Evolutionary conservation across 1,140 invertebrate species (phyloP).

Genomic region (Papilio helenus): DNA sequence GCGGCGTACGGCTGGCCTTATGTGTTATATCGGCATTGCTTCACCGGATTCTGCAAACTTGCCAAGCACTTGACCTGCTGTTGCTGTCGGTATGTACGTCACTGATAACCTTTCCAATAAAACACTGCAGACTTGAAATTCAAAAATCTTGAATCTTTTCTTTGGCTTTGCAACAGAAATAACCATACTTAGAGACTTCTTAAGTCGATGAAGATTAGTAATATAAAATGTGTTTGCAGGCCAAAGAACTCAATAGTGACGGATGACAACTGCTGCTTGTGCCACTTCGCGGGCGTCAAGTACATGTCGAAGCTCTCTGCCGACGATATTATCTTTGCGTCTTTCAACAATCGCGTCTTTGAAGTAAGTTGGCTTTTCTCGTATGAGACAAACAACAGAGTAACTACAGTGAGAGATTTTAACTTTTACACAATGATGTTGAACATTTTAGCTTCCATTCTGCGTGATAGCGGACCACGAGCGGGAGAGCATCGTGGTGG

Average conservation of each 20-base stretch:
- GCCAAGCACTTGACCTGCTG: slow-evolving; percentile 88
- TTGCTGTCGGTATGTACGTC: slow-evolving; percentile 86
- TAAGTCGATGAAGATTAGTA: background rate
- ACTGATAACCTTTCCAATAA: background rate
- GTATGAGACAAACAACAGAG: no score
- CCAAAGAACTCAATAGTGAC: slow-evolving; percentile 87
- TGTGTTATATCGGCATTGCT: slow-evolving; percentile 89
- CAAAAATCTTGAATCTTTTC: background rate
- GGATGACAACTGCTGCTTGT: slow-evolving; percentile 95
- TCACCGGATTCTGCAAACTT: slow-evolving; percentile 89
- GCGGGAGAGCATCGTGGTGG: slow-evolving; percentile 91
- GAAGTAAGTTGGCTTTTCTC: slow-evolving; percentile 83
- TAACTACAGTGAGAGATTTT: no score
- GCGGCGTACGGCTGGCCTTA: slow-evolving; percentile 96
- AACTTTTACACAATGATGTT: no score
- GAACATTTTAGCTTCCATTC: slow-evolving; percentile 89
- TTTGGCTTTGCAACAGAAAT: background rate
- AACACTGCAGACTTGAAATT: background rate
- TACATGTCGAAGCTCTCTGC: slow-evolving; percentile 88
- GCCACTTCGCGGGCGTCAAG: slow-evolving; percentile 92
- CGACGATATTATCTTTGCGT: slow-evolving; percentile 93
- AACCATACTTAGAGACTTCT: background rate
- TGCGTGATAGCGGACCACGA: slow-evolving; percentile 93
- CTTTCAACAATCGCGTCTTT: slow-evolving; percentile 94
- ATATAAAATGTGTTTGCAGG: slow-evolving; percentile 68